Evolutionary conservation across 2,888 invertebrate genomes (phyloP).

Genomic region (Lasioglossum villosulum): DNA sequence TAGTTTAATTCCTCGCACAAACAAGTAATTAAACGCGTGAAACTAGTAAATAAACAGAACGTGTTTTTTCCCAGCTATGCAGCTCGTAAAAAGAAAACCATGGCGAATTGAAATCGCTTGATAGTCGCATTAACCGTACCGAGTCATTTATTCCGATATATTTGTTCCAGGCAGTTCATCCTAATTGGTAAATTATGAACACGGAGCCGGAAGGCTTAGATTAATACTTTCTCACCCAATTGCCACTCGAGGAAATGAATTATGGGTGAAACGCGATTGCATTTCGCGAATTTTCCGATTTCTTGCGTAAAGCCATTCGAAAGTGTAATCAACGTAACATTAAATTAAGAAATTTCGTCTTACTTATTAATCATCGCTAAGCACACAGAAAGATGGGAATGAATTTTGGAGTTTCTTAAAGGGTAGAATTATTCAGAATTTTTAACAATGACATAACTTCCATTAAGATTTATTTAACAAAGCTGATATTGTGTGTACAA

Average conservation of each 20-base stretch:
- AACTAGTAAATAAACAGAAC: neutral
- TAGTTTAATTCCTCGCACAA: neutral
- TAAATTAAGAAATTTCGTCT: too few relatives aligned
- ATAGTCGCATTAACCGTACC: neutral
- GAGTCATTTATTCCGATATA: conserved; percentile 26
- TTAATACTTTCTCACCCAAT: conserved; percentile 22
- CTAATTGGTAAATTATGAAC: conserved; percentile 31
- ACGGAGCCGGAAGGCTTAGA: conserved; percentile 16
- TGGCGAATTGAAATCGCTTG: conserved; percentile 16
- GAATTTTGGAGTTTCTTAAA: neutral
- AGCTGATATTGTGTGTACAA: too few relatives aligned
- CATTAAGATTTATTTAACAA: too few relatives aligned
- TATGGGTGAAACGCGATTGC: conserved; percentile 8
- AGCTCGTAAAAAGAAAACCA: conserved; percentile 13
- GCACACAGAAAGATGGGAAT: neutral
- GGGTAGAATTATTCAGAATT: neutral
- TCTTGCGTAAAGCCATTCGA: neutral
- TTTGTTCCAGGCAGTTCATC: conserved; percentile 23
- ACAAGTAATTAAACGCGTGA: neutral
- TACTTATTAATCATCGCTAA: neutral
- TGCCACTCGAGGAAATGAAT: neutral
- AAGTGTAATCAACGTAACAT: too few relatives aligned
- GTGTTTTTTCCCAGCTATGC: neutral
- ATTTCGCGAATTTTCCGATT: neutral
- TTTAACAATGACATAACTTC: too few relatives aligned